Conservation (phyloP, 2,113 vertebrate species). For the Python bivittatus region DNA sequence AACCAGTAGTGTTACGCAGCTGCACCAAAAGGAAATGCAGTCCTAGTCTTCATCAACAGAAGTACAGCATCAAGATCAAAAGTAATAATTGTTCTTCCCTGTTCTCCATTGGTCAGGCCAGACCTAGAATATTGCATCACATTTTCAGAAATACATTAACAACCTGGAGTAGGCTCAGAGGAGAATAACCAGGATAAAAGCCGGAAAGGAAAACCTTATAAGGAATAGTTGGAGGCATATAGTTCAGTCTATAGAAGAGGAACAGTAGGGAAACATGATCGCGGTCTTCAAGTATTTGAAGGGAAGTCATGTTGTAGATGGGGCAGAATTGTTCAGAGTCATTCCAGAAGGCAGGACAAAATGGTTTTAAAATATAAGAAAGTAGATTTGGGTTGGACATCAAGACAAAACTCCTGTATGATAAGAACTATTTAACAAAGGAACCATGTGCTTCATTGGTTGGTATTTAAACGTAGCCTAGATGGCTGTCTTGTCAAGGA, state of each 20-base stretch:
- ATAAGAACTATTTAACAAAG: no score
- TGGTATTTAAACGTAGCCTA: no score
- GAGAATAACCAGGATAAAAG: not conserved
- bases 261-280: not conserved
- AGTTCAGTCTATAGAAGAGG: not conserved
- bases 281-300: not conserved
- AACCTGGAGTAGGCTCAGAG: not conserved
- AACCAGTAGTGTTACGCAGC: not conserved
- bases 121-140: not conserved
- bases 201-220: not conserved
- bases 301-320: not conserved
- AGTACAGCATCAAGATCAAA: not conserved
- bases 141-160: not conserved
- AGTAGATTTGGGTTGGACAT: no score
- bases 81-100: not conserved
- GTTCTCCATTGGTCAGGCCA: not conserved
- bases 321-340: not conserved
- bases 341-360: no score
- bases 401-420: no score
- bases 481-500: no score
- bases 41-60: not conserved
- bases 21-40: not conserved
- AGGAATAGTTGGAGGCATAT: not conserved
- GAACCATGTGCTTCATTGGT: no score
- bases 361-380: no score